These are phyloP conservation scores for Antennarius striatus DNA, from an alignment of 2,113 vertebrate species.

Conservation along the genomic window DNA sequence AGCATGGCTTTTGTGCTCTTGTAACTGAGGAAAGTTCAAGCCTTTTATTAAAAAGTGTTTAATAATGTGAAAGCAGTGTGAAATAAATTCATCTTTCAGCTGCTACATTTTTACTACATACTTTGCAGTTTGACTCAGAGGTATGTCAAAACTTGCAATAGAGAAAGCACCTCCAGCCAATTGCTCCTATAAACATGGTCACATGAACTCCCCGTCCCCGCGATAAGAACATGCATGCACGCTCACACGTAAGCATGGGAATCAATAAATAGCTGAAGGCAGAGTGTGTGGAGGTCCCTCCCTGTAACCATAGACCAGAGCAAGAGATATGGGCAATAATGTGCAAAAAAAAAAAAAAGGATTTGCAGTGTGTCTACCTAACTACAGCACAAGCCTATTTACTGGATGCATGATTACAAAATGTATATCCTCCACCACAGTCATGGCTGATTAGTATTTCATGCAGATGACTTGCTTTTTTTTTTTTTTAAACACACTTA, in stretches of 20 bases:
- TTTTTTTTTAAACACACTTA: constrained; percentile 40
- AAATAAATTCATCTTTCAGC: constrained; percentile 19
- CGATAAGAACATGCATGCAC: constrained; percentile 31
- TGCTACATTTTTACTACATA: constrained; percentile 21
- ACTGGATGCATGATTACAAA: constrained; percentile 40
- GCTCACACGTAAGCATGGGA: constrained; percentile 7
- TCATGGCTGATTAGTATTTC: constrained; percentile 41
- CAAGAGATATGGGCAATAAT: constrained; percentile 1
- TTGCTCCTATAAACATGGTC: constrained; percentile 40
- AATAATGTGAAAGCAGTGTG: neutral
- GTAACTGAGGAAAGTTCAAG: neutral
- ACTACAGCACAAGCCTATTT: constrained; percentile 14
- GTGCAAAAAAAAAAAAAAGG: neutral
- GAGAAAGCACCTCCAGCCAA: constrained; percentile 28
- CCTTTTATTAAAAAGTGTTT: neutral
- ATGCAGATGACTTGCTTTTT: constrained; percentile 47
- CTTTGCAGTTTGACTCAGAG: constrained; percentile 32
- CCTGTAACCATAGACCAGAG: constrained; percentile 15
- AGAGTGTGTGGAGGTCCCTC: constrained; percentile 16
- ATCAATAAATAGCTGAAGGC: constrained; percentile 50
- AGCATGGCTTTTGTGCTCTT: neutral
- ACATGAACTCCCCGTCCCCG: constrained; percentile 28
- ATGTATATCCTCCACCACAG: constrained; percentile 27
- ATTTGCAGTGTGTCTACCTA: neutral
- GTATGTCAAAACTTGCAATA: constrained; percentile 28